A percentile compares a stretch with the other conserved stretches of the same genome.
phyloP scores from a whole-genome alignment of 2,113 vertebrate genomes.

The Myxocyprinus asiaticus region DNA sequence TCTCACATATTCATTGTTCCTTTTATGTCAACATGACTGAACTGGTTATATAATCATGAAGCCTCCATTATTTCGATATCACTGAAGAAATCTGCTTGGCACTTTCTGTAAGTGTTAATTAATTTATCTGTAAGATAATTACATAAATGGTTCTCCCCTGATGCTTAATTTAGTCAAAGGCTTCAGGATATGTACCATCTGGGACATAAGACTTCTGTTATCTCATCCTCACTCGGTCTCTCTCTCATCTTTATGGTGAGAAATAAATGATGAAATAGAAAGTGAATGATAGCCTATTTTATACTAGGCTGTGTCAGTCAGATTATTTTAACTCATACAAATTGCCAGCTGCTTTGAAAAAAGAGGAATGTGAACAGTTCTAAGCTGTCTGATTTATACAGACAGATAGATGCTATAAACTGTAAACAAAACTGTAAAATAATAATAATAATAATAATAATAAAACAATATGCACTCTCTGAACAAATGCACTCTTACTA shows the following conservation, averaged over 20 bases:
- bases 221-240: background rate
- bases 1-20: background rate
- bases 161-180: conserved; percentile 60
- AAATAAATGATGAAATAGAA: background rate
- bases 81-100: conserved; percentile 9
- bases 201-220: conserved; percentile 52
- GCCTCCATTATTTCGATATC: background rate
- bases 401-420: background rate
- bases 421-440: background rate
- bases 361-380: background rate
- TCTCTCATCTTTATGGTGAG: background rate
- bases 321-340: background rate
- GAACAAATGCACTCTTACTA: background rate
- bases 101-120: conserved; percentile 40
- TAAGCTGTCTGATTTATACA: background rate
- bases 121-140: conserved; percentile 58
- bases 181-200: conserved; percentile 66
- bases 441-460: too few relatives aligned
- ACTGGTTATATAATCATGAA: background rate
- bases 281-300: background rate
- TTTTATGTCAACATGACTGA: conserved; percentile 2
- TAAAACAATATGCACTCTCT: too few relatives aligned
- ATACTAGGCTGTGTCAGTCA: background rate
- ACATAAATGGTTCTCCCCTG: conserved; percentile 59
- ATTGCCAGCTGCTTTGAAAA: too few relatives aligned